phyloP scores from a whole-genome alignment of 2,888 invertebrate genomes.

The Sphinx pinastri region DNA sequence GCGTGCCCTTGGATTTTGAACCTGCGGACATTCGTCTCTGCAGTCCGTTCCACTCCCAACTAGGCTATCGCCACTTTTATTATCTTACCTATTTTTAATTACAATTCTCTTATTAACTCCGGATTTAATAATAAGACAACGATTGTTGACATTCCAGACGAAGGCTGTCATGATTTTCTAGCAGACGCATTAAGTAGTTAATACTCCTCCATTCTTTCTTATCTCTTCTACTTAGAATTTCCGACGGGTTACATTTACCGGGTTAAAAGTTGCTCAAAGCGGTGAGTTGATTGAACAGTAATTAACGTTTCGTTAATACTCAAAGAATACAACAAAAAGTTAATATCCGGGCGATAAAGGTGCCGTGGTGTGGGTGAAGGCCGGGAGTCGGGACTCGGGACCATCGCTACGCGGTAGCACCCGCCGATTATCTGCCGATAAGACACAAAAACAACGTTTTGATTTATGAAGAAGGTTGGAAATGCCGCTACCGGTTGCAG shows the following conservation, averaged over 20 bases:
- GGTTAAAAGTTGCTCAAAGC: slow-evolving; percentile 50
- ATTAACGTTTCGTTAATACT: slow-evolving; percentile 67
- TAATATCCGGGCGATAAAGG: slow-evolving; percentile 59
- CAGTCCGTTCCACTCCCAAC: too few species aligned
- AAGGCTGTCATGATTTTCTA: slow-evolving; percentile 25
- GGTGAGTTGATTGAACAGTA: slow-evolving; percentile 49
- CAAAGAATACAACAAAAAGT: slow-evolving; percentile 69
- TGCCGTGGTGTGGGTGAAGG: slow-evolving; percentile 40
- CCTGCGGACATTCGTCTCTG: too few species aligned
- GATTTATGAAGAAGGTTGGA: slow-evolving; percentile 80
- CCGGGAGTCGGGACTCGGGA: slow-evolving; percentile 37
- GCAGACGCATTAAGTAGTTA: slow-evolving; percentile 18
- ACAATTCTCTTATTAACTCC: too few species aligned
- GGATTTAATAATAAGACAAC: too few species aligned
- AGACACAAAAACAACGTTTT: slow-evolving; percentile 81
- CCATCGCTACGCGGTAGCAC: slow-evolving; percentile 66
- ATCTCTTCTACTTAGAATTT: slow-evolving; percentile 62
- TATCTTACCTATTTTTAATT: neutral
- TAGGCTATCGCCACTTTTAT: too few species aligned
- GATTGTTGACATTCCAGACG: slow-evolving; percentile 33
- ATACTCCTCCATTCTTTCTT: slow-evolving; percentile 38
- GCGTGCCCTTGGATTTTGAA: too few species aligned
- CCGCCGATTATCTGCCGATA: slow-evolving; percentile 80
- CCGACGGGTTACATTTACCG: slow-evolving; percentile 65
- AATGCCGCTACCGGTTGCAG: slow-evolving; percentile 79